phyloP scores from a whole-genome alignment of 2,888 invertebrate genomes.

The Troides helena region DNA sequence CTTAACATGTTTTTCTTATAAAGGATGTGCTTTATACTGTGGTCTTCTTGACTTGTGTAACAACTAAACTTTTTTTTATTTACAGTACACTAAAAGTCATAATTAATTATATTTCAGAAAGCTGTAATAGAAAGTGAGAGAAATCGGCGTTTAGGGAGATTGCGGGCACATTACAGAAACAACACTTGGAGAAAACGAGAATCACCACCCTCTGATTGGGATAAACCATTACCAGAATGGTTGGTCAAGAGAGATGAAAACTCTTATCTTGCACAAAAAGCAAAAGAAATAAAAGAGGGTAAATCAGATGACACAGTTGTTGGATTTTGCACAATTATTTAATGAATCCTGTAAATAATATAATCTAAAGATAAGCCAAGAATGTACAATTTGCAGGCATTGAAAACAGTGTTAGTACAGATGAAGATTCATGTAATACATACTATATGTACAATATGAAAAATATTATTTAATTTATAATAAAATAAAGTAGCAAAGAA shows the following conservation, averaged over 20 bases:
- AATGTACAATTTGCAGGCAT: neutral
- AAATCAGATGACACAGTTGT: slow-evolving; percentile 45
- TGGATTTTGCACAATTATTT: slow-evolving; percentile 63
- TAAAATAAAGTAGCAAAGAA: neutral
- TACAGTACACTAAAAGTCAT: neutral
- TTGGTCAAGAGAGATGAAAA: slow-evolving; percentile 83
- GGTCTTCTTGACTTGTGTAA: no score
- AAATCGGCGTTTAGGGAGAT: slow-evolving; percentile 80
- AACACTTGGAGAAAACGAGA: slow-evolving; percentile 89
- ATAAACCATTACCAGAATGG: slow-evolving; percentile 88
- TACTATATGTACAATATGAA: neutral
- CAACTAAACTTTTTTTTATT: no score
- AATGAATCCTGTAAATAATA: slow-evolving; percentile 29
- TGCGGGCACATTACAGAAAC: slow-evolving; percentile 85
- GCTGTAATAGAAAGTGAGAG: slow-evolving; percentile 87
- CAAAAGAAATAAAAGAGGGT: slow-evolving; percentile 79
- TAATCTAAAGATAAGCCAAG: neutral
- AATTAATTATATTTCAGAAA: slow-evolving; percentile 62
- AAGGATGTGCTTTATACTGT: no score
- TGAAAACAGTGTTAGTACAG: neutral
- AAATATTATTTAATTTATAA: neutral
- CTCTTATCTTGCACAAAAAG: slow-evolving; percentile 83
- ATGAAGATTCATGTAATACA: neutral
- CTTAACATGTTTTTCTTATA: no score
- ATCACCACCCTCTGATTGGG: slow-evolving; percentile 90